phyloP scores from a whole-genome alignment of 2,888 invertebrate genomes.

The Tuta absoluta region DNA sequence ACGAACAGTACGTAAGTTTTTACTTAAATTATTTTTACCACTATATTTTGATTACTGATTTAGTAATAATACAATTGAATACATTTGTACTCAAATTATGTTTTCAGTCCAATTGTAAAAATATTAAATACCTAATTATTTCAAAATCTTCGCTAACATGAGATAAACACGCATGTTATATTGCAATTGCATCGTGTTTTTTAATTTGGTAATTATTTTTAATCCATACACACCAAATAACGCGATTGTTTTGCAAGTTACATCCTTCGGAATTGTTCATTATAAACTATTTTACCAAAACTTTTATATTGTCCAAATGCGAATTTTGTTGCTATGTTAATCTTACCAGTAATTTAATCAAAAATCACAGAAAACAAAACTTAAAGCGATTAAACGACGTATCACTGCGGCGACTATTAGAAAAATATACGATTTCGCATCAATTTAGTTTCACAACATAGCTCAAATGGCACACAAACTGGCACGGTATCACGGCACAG shows the following conservation, averaged over 20 bases:
- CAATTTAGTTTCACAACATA: conserved; percentile 27
- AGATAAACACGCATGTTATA: background rate
- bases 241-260: background rate
- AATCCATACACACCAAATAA: background rate
- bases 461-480: conserved; percentile 28
- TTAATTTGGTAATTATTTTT: background rate
- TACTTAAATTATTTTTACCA: too few relatives aligned
- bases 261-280: background rate
- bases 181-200: background rate
- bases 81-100: too few relatives aligned
- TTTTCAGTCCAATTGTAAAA: too few relatives aligned
- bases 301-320: background rate
- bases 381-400: conserved; percentile 7
- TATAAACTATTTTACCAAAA: background rate
- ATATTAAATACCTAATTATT: too few relatives aligned
- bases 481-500: conserved; percentile 35
- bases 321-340: background rate
- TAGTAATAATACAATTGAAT: too few relatives aligned
- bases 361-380: conserved; percentile 6
- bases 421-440: conserved; percentile 11
- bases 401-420: conserved; percentile 21
- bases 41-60: too few relatives aligned
- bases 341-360: conserved; percentile 21
- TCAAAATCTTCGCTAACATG: background rate
- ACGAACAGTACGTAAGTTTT: too few relatives aligned